Conservation (phyloP, 2,113 vertebrate genomes). For the Protobothrops mucrosquamatus region DNA sequence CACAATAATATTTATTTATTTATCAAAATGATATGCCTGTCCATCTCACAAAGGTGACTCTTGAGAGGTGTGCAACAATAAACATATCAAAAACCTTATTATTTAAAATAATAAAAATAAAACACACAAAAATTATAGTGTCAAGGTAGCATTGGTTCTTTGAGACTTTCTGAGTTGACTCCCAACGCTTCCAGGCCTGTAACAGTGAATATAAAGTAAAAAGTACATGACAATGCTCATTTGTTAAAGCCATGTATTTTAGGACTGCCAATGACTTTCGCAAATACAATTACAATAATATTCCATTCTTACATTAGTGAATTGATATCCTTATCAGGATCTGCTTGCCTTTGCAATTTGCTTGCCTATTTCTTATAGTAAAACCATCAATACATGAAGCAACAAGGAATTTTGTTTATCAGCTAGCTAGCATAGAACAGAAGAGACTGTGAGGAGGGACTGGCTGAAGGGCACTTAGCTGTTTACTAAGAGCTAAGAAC, state of each 20-base stretch:
- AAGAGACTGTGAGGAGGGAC: neutral
- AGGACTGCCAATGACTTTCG: neutral
- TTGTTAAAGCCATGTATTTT: neutral
- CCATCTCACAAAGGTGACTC: neutral
- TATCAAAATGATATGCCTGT: neutral
- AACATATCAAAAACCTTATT: neutral
- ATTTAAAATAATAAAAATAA: neutral
- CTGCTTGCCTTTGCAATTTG: neutral
- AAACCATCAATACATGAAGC: neutral
- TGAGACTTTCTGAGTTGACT: neutral
- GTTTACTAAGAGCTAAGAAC: neutral
- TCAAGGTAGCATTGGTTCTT: neutral
- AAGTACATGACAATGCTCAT: neutral
- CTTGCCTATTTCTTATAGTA: neutral
- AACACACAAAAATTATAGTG: neutral
- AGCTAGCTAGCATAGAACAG: neutral
- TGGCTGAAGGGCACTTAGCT: neutral
- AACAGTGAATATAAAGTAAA: neutral
- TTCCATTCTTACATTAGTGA: neutral
- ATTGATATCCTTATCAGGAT: neutral
- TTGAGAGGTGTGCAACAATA: neutral
- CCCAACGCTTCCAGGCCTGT: neutral
- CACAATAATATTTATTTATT: neutral
- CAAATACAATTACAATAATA: neutral
- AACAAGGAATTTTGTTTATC: neutral